phyloP scores from a whole-genome alignment of 1,140 invertebrate species.

The Drosophila watanabei region DNA sequence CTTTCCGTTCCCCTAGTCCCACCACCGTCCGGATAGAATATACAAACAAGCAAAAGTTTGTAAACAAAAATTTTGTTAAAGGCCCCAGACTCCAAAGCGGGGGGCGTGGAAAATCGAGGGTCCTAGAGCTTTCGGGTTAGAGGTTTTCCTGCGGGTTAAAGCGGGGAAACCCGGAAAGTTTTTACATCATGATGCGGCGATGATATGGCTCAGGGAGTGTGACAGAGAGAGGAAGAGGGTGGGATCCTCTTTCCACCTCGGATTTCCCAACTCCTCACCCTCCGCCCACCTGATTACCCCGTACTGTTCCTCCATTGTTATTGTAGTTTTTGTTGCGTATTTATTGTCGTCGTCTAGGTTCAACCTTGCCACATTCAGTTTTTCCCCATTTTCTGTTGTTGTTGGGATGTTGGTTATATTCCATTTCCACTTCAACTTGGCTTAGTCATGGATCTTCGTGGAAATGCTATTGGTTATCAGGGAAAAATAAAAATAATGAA shows the following conservation, averaged over 20 bases:
- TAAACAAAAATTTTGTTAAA: conserved; percentile 80
- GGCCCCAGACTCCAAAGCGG: conserved; percentile 11
- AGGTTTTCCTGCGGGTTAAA: conserved; percentile 54
- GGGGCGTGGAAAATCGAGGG: not conserved
- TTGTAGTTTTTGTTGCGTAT: conserved; percentile 61
- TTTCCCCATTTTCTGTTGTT: conserved; percentile 13
- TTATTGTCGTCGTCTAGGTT: conserved; percentile 75
- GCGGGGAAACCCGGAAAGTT: conserved; percentile 65
- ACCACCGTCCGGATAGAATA: conserved; percentile 45
- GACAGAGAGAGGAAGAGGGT: not conserved
- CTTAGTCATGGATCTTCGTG: no score
- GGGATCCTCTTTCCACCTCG: conserved; percentile 24
- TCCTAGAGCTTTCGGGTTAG: conserved; percentile 38
- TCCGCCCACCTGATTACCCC: conserved; percentile 31
- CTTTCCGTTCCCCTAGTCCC: not conserved
- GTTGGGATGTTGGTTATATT: conserved; percentile 46
- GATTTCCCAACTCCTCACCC: conserved; percentile 20
- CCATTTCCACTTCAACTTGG: conserved; percentile 30
- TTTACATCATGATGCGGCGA: conserved; percentile 83
- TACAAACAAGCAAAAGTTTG: conserved; percentile 82
- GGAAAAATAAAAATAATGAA: not conserved
- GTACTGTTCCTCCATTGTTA: conserved; percentile 14
- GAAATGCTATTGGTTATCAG: not conserved
- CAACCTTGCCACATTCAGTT: conserved; percentile 38
- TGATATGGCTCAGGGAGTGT: conserved; percentile 67